phyloP scores from a whole-genome alignment of 2,888 invertebrate genomes.

The Tholera decimalis region DNA sequence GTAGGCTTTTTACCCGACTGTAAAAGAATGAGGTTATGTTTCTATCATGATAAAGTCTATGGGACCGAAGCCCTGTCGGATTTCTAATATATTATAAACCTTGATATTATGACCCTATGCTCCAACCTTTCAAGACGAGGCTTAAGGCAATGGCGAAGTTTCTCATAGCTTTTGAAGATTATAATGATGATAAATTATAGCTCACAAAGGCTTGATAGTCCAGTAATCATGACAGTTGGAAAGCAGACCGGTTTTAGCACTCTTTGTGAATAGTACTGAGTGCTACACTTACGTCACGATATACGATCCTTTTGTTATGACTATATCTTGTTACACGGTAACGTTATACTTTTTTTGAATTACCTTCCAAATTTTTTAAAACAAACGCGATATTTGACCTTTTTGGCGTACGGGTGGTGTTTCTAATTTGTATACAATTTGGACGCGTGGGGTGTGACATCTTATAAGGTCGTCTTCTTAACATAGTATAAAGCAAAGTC shows the following conservation, averaged over 20 bases:
- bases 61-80: no score
- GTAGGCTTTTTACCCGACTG: no score
- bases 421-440: no score
- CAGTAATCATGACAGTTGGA: not conserved
- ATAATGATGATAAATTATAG: not conserved
- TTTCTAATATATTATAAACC: not conserved
- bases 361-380: no score
- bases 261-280: conserved; percentile 24
- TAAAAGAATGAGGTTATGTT: no score
- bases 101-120: not conserved
- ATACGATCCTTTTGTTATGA: conserved; percentile 47
- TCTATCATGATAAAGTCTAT: no score
- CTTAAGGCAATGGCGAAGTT: not conserved
- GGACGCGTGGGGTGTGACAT: no score
- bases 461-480: no score
- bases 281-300: conserved; percentile 12
- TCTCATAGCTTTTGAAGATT: not conserved
- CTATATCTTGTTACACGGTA: conserved; percentile 17
- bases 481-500: no score
- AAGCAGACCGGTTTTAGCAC: conserved; percentile 45
- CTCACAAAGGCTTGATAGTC: not conserved
- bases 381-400: no score
- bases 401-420: no score
- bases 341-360: not conserved
- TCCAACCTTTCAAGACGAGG: not conserved